These are phyloP conservation scores for Panthera uncia DNA, from an alignment of 2,113 vertebrate species.

Conservation along the genomic window DNA sequence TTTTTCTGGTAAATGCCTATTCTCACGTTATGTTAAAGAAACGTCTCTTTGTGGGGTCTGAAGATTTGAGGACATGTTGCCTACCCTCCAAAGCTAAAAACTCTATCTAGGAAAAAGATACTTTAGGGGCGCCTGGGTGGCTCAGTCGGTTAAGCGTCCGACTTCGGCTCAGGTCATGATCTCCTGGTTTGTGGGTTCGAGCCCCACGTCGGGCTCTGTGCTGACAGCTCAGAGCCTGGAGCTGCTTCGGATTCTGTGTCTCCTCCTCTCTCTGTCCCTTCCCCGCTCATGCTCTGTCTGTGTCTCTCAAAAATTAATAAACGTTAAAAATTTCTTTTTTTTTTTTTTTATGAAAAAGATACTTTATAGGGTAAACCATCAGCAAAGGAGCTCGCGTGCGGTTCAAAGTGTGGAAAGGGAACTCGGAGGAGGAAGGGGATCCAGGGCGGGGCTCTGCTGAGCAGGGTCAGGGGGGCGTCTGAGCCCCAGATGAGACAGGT, in stretches of 20 bases:
- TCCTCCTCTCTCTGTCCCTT: no score
- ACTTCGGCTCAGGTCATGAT: no score
- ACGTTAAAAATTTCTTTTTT: no score
- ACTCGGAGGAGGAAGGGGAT: not conserved
- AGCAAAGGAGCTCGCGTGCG: not conserved
- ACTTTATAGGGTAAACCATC: not conserved
- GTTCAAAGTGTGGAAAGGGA: not conserved
- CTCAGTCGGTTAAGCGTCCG: no score
- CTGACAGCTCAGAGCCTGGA: no score
- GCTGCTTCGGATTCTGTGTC: no score
- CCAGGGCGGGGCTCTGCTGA: not conserved
- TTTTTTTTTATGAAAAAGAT: not conserved
- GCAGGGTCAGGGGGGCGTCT: no score
- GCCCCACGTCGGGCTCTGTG: no score
- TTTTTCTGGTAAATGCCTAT: not conserved
- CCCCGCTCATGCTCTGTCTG: no score
- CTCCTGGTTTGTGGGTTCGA: no score
- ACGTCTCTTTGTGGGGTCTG: not conserved
- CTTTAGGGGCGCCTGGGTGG: not conserved
- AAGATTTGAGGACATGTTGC: not conserved
- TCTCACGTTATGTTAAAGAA: slow-evolving; percentile 30
- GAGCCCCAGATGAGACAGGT: not conserved
- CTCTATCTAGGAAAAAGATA: not conserved
- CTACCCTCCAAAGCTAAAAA: not conserved
- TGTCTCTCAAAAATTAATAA: no score